Percentiles rank a stretch among this genome's conserved stretches.
Evolutionary conservation across 2,888 invertebrate genomes (phyloP).

Genomic region (Tromatobia lineatoria): DNA sequence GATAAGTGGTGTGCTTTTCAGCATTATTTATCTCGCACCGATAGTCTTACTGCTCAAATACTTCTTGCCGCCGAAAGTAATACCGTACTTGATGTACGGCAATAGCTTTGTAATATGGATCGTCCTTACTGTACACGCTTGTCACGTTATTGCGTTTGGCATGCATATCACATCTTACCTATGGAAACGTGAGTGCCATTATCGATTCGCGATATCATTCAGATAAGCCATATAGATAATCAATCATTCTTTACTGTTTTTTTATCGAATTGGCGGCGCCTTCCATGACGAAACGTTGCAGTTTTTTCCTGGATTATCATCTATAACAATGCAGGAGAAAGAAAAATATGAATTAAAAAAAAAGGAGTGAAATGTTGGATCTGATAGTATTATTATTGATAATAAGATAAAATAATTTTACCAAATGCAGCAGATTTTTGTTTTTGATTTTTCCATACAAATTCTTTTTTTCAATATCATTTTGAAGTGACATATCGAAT

Average conservation of each 20-base stretch:
- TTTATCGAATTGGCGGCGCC: not conserved
- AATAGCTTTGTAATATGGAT: conserved; percentile 82
- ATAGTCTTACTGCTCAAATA: conserved; percentile 79
- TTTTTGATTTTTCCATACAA: too few relatives aligned
- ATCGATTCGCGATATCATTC: conserved; percentile 6
- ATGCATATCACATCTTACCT: conserved; percentile 83
- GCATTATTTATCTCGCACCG: conserved; percentile 77
- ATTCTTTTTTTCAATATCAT: too few relatives aligned
- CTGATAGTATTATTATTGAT: too few relatives aligned
- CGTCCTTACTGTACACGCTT: conserved; percentile 77
- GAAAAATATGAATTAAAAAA: too few relatives aligned
- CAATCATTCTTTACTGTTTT: not conserved
- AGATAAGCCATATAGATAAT: not conserved
- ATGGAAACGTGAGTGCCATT: conserved; percentile 79
- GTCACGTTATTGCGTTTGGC: conserved; percentile 81
- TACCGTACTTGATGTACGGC: conserved; percentile 80
- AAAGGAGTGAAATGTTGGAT: too few relatives aligned
- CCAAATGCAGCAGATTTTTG: too few relatives aligned
- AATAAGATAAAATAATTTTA: too few relatives aligned
- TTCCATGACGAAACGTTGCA: too few relatives aligned
- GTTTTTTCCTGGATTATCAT: too few relatives aligned
- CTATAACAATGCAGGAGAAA: too few relatives aligned
- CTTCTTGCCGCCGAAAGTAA: conserved; percentile 77
- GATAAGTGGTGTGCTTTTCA: conserved; percentile 78
- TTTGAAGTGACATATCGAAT: too few relatives aligned